Conservation (phyloP, 2,888 invertebrate genomes). For the Petrolisthes manimaculis region DNA sequence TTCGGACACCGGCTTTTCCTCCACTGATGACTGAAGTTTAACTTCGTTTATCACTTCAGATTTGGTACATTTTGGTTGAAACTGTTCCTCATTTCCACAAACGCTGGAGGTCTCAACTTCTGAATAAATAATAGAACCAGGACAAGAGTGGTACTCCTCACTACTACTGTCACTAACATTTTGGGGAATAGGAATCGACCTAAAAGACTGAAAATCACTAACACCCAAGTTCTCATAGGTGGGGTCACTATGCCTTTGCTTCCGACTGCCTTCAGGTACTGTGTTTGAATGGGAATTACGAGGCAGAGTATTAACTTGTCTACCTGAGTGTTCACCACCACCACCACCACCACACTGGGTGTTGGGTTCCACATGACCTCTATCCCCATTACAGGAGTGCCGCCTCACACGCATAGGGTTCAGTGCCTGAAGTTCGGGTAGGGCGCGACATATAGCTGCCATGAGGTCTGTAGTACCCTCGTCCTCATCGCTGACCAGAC, state of each 20-base stretch:
- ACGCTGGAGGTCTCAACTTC: not conserved
- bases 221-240: not conserved
- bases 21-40: not conserved
- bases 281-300: not conserved
- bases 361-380: not conserved
- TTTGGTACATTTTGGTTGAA: not conserved
- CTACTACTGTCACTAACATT: not conserved
- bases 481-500: not conserved
- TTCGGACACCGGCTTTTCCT: not conserved
- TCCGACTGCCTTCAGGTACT: not conserved
- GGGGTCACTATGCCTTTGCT: not conserved
- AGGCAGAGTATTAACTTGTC: not conserved
- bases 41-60: too few species aligned
- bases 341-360: not conserved
- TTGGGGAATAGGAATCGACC: not conserved
- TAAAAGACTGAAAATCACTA: not conserved
- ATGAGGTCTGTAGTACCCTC: constrained; percentile 51
- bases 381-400: constrained; percentile 16
- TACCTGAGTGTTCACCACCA: not conserved
- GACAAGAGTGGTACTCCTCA: constrained; percentile 9
- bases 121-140: constrained; percentile 7
- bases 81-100: not conserved
- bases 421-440: constrained; percentile 45
- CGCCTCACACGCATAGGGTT: constrained; percentile 32
- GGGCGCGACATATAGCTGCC: constrained; percentile 47